Evolutionary conservation across 2,888 invertebrate genomes (phyloP), one percentile per base, ranked within the genome.

Genomic region (Cerastis leucographa): DNA sequence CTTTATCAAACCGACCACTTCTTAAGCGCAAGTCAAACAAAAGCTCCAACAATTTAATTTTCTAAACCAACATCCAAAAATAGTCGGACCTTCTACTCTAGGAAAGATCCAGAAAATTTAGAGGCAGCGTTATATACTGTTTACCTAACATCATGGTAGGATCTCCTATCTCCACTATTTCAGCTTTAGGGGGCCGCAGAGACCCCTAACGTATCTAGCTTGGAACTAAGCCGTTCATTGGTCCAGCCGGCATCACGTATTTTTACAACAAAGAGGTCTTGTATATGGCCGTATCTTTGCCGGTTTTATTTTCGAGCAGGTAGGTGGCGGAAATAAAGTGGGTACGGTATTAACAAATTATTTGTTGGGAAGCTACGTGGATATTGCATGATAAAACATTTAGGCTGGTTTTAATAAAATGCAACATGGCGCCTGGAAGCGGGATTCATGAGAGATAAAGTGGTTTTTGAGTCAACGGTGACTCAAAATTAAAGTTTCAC

Each of bases 111-210:
- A 74, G 75, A 69, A 74, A 76, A 79, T 85, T 68, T 83, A 67
- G 65, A 22, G 51, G 44, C 49, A 8, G 22, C n/a, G 68, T 79
- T 71, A 77, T 66, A 83, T 79, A 77, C 29, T 77, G 77, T 83
- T 85, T 74, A 68, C 78, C 71, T 85, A 79, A 71, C 80, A 74
- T 75, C 74, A 76, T 77, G 62, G 71, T 29, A n/a, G 72, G 59
- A 76, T 81, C 65, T 70, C 74, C 81, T 66, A 76, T 79, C 85
- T 84, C 66, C 65, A 75, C 49, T 75, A 85, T 87, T 85, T 84
- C 66, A 85, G 78, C 64, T 87, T 87, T 87, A 87, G 71, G 78
- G 64, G 25, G 54, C 86, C 86, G 85, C 51, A 1, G 86, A 87
- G 86, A 87, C 87, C 80, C n/a, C 70, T 83, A 70, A 80, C 84